phyloP scores from a whole-genome alignment of 2,888 invertebrate species.

The Pterostichus niger region DNA sequence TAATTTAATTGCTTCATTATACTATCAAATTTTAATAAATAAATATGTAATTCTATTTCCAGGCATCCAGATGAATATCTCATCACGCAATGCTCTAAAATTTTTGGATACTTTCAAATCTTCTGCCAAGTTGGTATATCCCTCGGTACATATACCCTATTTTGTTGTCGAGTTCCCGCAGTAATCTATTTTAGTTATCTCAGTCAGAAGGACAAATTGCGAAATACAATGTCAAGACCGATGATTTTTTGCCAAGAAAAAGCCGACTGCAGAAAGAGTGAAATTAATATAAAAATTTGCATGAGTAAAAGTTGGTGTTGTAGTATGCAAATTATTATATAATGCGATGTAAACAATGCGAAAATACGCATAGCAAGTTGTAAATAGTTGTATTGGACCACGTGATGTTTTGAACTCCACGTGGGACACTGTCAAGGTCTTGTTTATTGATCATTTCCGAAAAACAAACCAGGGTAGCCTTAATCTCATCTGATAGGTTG shows the following conservation, averaged over 20 bases:
- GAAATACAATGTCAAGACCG: conserved; percentile 63
- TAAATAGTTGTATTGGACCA: neutral
- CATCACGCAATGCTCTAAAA: neutral
- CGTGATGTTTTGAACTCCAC: conserved; percentile 38
- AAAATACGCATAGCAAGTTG: neutral
- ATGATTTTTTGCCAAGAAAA: conserved; percentile 53
- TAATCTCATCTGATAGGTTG: conserved; percentile 2
- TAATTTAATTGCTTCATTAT: too few relatives aligned
- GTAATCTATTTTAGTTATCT: conserved; percentile 52
- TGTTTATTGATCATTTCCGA: conserved; percentile 28
- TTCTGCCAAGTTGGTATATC: neutral
- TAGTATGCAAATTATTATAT: neutral
- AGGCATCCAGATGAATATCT: too few relatives aligned
- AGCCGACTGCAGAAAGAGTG: too few relatives aligned
- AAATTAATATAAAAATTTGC: neutral
- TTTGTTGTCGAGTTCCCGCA: conserved; percentile 24
- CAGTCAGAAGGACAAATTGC: conserved; percentile 57
- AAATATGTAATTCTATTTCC: too few relatives aligned
- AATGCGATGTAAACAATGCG: neutral
- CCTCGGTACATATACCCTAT: neutral
- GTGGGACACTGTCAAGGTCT: conserved; percentile 32
- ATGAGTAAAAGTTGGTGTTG: neutral
- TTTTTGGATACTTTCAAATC: neutral
- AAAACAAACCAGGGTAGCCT: conserved; percentile 3
- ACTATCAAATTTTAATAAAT: too few relatives aligned